Evolutionary conservation across 2,113 vertebrate species (phyloP).

Genomic region (Psilopogon haemacephalus): DNA sequence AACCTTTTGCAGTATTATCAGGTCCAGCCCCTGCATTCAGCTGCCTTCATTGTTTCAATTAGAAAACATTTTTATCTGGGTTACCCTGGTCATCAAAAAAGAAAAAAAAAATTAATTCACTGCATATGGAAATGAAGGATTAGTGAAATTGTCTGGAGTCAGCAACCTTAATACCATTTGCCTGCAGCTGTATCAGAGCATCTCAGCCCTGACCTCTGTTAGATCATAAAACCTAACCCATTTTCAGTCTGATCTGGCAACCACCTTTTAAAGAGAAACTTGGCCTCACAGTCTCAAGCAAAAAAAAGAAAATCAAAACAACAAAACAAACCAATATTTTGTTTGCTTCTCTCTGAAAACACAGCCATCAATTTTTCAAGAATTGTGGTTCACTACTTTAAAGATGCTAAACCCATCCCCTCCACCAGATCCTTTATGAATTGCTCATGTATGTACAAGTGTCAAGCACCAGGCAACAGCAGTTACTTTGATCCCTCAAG

Average conservation of each 20-base stretch:
- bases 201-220: neutral
- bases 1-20: neutral
- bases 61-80: neutral
- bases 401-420: neutral
- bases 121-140: neutral
- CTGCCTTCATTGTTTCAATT: neutral
- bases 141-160: neutral
- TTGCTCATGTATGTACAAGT: neutral
- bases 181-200: neutral
- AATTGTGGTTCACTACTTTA: neutral
- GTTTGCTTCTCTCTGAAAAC: constrained; percentile 39
- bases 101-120: neutral
- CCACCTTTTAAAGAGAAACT: neutral
- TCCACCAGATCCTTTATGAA: neutral
- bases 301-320: neutral
- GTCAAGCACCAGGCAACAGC: neutral
- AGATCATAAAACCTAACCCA: neutral
- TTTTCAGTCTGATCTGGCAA: neutral
- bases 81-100: neutral
- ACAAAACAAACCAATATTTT: neutral
- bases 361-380: constrained; percentile 6
- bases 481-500: constrained; percentile 9
- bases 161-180: neutral
- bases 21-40: neutral
- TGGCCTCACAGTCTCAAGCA: neutral